phyloP scores from a whole-genome alignment of 1,140 invertebrate genomes.

The Drosophila setifemur region DNA sequence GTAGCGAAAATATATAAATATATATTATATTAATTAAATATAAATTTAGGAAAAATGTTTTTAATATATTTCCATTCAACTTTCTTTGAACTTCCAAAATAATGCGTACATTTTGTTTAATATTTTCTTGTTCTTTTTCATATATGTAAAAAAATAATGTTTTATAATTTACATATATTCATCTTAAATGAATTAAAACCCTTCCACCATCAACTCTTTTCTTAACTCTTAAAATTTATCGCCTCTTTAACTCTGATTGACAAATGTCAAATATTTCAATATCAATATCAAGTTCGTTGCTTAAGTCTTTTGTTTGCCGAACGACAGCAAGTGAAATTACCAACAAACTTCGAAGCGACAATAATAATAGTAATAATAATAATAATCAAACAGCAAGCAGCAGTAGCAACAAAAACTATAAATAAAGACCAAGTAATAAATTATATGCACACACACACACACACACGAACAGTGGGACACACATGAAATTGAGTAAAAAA shows the following conservation, averaged over 20 bases:
- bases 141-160: too few species aligned
- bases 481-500: constrained; percentile 65
- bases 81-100: too few species aligned
- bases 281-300: constrained; percentile 80
- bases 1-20: too few species aligned
- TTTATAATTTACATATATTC: too few species aligned
- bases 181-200: too few species aligned
- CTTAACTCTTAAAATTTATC: too few species aligned
- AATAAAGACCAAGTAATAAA: constrained; percentile 45
- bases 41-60: too few species aligned
- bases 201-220: too few species aligned
- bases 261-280: constrained; percentile 69
- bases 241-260: constrained; percentile 6
- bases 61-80: too few species aligned
- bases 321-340: constrained; percentile 44
- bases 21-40: too few species aligned
- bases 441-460: constrained; percentile 50
- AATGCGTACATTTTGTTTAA: too few species aligned
- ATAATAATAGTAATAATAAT: constrained; percentile 27
- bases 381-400: not conserved
- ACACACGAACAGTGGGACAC: constrained; percentile 39
- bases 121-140: too few species aligned
- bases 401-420: constrained; percentile 30
- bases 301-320: constrained; percentile 73
- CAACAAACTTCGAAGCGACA: constrained; percentile 23